Evolutionary conservation across 2,888 invertebrate genomes (phyloP).

Genomic region (Stenichneumon culpator): DNA sequence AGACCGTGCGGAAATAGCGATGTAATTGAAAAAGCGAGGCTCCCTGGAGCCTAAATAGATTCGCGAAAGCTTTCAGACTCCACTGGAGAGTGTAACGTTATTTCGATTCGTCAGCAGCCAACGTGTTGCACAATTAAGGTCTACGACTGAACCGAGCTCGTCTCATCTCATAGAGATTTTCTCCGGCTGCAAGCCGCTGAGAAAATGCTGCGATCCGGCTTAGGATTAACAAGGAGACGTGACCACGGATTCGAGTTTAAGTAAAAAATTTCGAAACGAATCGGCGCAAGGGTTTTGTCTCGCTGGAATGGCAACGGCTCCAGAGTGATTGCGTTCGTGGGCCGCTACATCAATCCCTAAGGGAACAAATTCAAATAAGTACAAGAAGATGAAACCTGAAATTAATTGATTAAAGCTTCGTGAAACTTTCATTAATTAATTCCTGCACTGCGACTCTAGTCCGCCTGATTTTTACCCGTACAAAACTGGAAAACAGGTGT

Average conservation of each 20-base stretch:
- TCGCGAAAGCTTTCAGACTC: background rate
- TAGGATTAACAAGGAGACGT: constrained; percentile 59
- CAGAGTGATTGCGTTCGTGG: background rate
- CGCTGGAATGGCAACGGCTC: background rate
- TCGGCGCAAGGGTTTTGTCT: constrained; percentile 3
- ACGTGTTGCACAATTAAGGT: constrained; percentile 56
- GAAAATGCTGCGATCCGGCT: constrained; percentile 62
- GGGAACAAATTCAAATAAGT: background rate
- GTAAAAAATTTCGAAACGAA: constrained; percentile 23
- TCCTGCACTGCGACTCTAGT: background rate
- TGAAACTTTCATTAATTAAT: background rate
- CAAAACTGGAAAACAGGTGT: constrained; percentile 19
- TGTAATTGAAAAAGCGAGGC: constrained; percentile 20
- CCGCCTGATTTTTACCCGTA: background rate
- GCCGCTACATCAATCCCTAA: background rate
- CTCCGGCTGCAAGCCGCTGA: constrained; percentile 38
- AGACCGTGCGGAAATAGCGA: background rate
- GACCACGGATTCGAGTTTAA: constrained; percentile 54
- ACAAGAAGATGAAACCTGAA: background rate
- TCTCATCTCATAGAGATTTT: background rate
- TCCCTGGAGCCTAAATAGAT: background rate
- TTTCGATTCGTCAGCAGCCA: constrained; percentile 55
- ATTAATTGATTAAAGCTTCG: background rate
- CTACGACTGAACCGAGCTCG: constrained; percentile 22
- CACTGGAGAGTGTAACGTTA: constrained; percentile 32